These are phyloP conservation scores for Gymnodraco acuticeps DNA, from an alignment of 2,797 vertebrate genomes.

Conservation along the genomic window DNA sequence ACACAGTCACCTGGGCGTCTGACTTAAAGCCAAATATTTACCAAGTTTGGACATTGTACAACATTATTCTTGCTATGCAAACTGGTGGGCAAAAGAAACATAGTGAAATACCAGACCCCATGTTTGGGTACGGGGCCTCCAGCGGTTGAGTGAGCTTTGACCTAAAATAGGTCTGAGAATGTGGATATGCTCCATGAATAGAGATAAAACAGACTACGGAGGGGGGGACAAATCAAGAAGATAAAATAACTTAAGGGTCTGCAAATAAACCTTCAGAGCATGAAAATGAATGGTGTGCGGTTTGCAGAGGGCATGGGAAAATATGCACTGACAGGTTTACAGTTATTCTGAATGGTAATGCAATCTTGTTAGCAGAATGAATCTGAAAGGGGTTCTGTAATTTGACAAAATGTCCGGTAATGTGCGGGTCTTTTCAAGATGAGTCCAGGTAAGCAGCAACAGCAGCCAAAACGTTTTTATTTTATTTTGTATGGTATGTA, in stretches of 20 bases:
- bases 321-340: conserved; percentile 48
- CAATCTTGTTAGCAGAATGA: conserved; percentile 85
- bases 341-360: conserved; percentile 87
- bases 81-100: conserved; percentile 56
- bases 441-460: neutral
- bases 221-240: conserved; percentile 25
- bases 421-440: conserved; percentile 24
- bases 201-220: conserved; percentile 69
- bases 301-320: conserved; percentile 75
- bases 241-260: conserved; percentile 60
- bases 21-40: conserved; percentile 56
- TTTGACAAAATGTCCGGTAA: conserved; percentile 37
- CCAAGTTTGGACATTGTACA: conserved; percentile 72
- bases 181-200: conserved; percentile 85
- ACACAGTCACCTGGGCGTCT: conserved; percentile 21
- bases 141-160: conserved; percentile 62
- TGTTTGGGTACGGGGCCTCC: conserved; percentile 65
- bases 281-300: conserved; percentile 53
- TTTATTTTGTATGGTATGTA: neutral
- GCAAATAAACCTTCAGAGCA: conserved; percentile 75
- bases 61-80: conserved; percentile 62
- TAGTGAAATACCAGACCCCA: conserved; percentile 63
- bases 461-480: conserved; percentile 10
- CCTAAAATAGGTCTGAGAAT: conserved; percentile 85
- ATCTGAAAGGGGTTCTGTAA: conserved; percentile 42